These are phyloP conservation scores for Magallana nippona DNA, from an alignment of 2,888 invertebrate genomes.

Conservation along the genomic window DNA sequence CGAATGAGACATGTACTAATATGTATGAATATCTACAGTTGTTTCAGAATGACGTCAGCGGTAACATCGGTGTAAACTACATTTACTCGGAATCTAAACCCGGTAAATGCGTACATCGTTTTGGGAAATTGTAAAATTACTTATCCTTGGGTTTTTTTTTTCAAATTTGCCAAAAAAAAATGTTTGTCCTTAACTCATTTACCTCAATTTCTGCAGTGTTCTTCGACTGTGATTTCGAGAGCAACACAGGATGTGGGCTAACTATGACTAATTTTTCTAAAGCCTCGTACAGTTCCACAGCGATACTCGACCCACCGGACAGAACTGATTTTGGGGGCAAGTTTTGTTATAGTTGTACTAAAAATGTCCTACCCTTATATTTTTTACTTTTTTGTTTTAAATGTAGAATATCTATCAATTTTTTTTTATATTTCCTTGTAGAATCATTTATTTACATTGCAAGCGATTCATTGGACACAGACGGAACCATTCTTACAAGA, in stretches of 20 bases:
- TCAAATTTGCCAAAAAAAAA: neutral
- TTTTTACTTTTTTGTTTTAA: neutral
- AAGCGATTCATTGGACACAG: neutral
- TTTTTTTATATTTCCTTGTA: neutral
- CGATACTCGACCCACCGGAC: neutral
- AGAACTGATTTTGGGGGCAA: neutral
- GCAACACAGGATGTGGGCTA: neutral
- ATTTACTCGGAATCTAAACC: conserved; percentile 13
- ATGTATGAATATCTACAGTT: neutral
- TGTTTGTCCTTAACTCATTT: neutral
- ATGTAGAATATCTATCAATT: no score
- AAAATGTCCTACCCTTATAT: neutral
- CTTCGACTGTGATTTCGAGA: conserved; percentile 4
- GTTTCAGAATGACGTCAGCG: neutral
- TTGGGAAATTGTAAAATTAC: no score
- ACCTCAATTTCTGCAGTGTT: neutral
- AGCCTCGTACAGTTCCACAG: neutral
- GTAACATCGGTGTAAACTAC: neutral
- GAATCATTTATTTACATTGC: neutral
- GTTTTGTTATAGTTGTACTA: neutral
- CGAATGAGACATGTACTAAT: neutral
- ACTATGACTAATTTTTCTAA: neutral
- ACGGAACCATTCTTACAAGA: neutral
- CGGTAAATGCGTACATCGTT: neutral
- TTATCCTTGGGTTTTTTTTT: no score